A percentile compares a stretch with the other conserved stretches of the same genome.
These are phyloP conservation scores for Siphamia tubifer DNA, from an alignment of 2,113 vertebrate genomes.

Conservation along the genomic window DNA sequence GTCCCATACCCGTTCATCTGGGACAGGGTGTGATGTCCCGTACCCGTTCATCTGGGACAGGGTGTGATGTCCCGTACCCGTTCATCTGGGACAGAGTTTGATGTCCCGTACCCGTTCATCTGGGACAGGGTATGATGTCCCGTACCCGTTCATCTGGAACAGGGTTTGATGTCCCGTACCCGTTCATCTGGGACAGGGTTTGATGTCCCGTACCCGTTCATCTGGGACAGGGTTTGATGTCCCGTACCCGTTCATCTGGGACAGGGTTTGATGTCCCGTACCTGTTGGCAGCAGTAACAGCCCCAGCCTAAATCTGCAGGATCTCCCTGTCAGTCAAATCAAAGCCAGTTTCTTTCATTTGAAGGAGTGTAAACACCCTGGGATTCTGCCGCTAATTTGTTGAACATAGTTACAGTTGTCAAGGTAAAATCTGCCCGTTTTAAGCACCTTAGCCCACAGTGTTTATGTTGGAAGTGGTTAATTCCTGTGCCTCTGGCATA, in stretches of 20 bases:
- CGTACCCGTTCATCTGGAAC: no score
- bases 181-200: no score
- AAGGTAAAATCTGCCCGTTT: conserved; percentile 59
- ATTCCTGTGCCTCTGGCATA: conserved; percentile 69
- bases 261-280: conserved; percentile 19
- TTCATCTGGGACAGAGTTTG: no score
- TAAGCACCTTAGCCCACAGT: conserved; percentile 31
- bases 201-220: no score
- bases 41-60: no score
- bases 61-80: no score
- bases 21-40: no score
- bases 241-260: conserved; percentile 16
- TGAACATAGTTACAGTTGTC: conserved; percentile 79
- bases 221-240: conserved; percentile 16
- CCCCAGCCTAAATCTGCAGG: conserved; percentile 31
- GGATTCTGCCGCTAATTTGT: conserved; percentile 72
- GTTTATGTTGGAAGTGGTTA: conserved; percentile 71
- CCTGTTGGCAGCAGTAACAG: conserved; percentile 53
- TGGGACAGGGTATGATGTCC: no score
- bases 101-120: no score
- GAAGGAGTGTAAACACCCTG: conserved; percentile 44
- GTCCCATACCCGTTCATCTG: no score
- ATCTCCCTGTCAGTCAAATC: conserved; percentile 50
- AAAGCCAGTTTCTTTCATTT: conserved; percentile 49
- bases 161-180: no score